Base-by-base conservation (phyloP, 2,888 invertebrate genomes). In the Plutella xylostella region DNA sequence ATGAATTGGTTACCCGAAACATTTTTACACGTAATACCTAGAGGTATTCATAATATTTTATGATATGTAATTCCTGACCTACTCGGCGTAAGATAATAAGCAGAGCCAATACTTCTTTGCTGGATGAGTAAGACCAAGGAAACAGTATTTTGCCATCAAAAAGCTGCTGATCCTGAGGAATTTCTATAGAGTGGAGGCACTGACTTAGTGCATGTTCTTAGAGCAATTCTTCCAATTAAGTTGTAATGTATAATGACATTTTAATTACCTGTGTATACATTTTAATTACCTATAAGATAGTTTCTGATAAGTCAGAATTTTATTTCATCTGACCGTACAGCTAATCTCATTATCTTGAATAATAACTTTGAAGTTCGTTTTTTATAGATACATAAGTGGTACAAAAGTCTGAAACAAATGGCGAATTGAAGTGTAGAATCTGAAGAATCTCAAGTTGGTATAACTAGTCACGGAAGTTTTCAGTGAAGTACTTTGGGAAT, bases 391-490 rank as follows among this genome's bases (percentile, higher is more conserved):
- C n/a, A n/a, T n/a, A n/a, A n/a, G 34, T 19, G 19, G 21, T 19
- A 3, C 18, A 31, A 19, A 30, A 31, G 30, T 42, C 31, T 63
- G 60, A 68, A 65, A 63, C 62, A 65, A 65, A 67, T 57, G 57
- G 53, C 47, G 59, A 57, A 58, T 63, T 65, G 61, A 57, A 58
- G 59, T 58, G 52, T 53, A 54, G 50, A 52, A 51, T 53, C 54
- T 55, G 43, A 46, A 54, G 61, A 65, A 66, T 63, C 65, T 58
- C 52, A 69, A 70, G 63, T 69, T 64, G 58, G 57, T 67, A 66
- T 66, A 72, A 69, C 67, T 65, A 62, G 60, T 60, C 58, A 55
- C 56, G 58, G 55, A 68, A 70, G 63, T 68, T 73, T 65, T 53
- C 53, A 60, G 62, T 56, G 56, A 48, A 48, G 48, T 70, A 66